A percentile compares a stretch with the other conserved stretches of the same genome.
Evolutionary conservation across 92 coral and sea anemone species (phyloP).

Genomic region (Parazoanthus swiftii): DNA sequence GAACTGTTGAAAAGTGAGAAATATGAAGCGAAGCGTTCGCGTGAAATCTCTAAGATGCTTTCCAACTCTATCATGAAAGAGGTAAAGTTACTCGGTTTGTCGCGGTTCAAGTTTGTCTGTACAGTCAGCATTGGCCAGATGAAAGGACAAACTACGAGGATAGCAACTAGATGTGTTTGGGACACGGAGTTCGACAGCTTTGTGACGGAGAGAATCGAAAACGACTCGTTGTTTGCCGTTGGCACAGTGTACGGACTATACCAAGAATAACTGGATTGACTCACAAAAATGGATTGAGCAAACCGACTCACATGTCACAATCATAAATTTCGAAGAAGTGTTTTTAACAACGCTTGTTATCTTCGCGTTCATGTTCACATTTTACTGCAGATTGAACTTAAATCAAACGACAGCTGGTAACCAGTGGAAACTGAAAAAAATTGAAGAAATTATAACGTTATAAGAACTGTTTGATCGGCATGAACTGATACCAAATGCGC

Average conservation of each 20-base stretch:
- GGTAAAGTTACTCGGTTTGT: slow-evolving; percentile 69
- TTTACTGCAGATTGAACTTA: too few relatives aligned
- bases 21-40: slow-evolving; percentile 75
- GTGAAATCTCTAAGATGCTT: slow-evolving; percentile 74
- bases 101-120: slow-evolving; percentile 85
- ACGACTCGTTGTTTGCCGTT: slow-evolving; percentile 80
- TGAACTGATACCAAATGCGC: too few relatives aligned
- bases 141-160: slow-evolving; percentile 71
- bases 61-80: slow-evolving; percentile 82
- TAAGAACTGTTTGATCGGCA: too few relatives aligned
- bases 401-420: neutral
- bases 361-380: too few relatives aligned
- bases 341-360: too few relatives aligned
- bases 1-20: slow-evolving; percentile 63
- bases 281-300: too few relatives aligned
- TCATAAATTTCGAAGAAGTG: too few relatives aligned
- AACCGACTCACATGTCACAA: too few relatives aligned
- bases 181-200: slow-evolving; percentile 80
- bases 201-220: slow-evolving; percentile 80
- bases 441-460: neutral
- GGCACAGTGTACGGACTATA: slow-evolving; percentile 90
- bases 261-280: slow-evolving; percentile 52
- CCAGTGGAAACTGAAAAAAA: neutral
- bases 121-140: slow-evolving; percentile 87
- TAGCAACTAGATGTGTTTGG: slow-evolving; percentile 97